Evolutionary conservation across 2,797 vertebrate genomes (phyloP), one percentile per base, ranked within the genome.

Genomic region (Melanitta fusca): DNA sequence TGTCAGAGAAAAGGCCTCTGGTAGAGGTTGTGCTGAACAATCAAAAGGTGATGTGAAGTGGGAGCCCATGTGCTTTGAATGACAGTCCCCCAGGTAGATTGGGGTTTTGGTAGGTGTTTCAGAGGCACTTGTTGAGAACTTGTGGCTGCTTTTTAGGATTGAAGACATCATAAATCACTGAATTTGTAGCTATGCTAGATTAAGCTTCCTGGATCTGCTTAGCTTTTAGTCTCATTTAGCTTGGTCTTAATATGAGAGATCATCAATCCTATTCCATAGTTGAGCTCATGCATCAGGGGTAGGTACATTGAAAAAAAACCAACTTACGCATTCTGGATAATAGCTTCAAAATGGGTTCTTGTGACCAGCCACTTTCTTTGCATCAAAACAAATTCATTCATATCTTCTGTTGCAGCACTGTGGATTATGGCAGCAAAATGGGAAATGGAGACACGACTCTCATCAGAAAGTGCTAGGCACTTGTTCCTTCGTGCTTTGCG

Each of bases 391-490:
- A 36, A 27, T 39, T 77, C 21, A 39, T 80, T 85, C 79, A 7
- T 73, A 5, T 83, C 25, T 32, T 88, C 18, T 91, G 16, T 86
- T 96, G 56, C 72, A 99, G 99, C 98, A 27, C 93, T 99, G 91
- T 99, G 99, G 99, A 99, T 99, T 92, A 99, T 99, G 99, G 99
- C 99, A 14, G 99, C 99, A 81, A 99, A 99, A 93, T 99, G 98
- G 97, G 99, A 99, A 97, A 98, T 99, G 98, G 99, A 99, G 97
- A 99, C 99, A 74, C 97, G 97, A 6, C 95, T 98, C 27, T 99
- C 99, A 0, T 98, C 99, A 34, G 99, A 99, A 96, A 99, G 98
- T 13, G 98, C 99, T 38, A 98, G 99, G 85, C 99, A 99, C n/a
- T 96, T 99, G 65, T 99, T 99, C 94, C 98, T 99, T 66, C 98